Evolutionary conservation across 2,113 vertebrate species (phyloP), one percentile per base, ranked within the genome.

Genomic region (Pachycephala philippinensis): DNA sequence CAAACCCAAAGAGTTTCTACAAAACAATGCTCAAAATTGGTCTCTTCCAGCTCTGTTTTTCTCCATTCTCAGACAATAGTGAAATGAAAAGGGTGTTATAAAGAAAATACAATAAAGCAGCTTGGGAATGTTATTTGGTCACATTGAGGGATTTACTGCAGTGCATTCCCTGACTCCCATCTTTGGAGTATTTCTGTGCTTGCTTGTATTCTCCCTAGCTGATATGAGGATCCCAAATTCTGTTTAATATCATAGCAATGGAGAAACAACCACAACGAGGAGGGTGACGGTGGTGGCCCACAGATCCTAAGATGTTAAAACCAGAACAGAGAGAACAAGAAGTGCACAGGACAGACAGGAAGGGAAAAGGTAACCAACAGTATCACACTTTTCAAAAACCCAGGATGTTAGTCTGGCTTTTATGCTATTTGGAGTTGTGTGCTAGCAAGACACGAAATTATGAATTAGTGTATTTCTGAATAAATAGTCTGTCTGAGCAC

Each of bases 251-350:
- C 84, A 94, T 61, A 94, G 95, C 94, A 98, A 98, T 92, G 37
- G 9, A 87, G 65, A 98, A 98, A 98, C 96, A 98, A 95, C 59
- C 83, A 93, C 95, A 96, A 13, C 27, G 20, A 91, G 42, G n/a
- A 93, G 70, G 59, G 79, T 65, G 63, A 90, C 37, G 37, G 68
- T 28, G 54, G 65, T 23, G 65, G 61, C 83, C 93, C 68, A 78
- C 47, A 65, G 52, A 84, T 79, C 89, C 40, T 37, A 42, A 77
- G 75, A 61, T 61, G 40, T 76, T 94, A 71, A 96, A 95, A 94
- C 83, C 28, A 31, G 76, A 83, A 71, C 40, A 31, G 35, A 79
- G 75, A 61, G 28, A 79, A 91, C 74, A 75, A 94, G 84, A 94
- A 94, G 86, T 30, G 42, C 40, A 42, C 5, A 3, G 57, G 77